Percentiles rank a stretch among this genome's conserved stretches.
These are phyloP conservation scores for Orthonyx spaldingii DNA, from an alignment of 2,113 vertebrate genomes.

Conservation along the genomic window DNA sequence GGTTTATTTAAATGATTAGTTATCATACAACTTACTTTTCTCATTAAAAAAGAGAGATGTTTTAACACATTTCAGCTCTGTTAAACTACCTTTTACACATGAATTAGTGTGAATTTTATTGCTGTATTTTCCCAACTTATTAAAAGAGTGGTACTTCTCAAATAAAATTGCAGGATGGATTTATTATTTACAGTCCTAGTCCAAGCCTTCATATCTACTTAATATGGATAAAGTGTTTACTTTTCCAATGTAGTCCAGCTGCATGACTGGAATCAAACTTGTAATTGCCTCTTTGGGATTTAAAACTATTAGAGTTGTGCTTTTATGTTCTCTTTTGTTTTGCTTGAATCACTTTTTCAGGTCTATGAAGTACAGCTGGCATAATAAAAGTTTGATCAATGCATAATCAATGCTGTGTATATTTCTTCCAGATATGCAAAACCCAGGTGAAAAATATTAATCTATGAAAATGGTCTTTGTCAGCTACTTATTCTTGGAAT, in stretches of 20 bases:
- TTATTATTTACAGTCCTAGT: constrained; percentile 69
- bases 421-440: constrained; percentile 77
- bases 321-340: constrained; percentile 81
- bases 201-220: constrained; percentile 69
- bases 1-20: constrained; percentile 36
- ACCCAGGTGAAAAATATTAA: constrained; percentile 74
- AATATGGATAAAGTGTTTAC: constrained; percentile 74
- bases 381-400: constrained; percentile 83
- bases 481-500: constrained; percentile 69
- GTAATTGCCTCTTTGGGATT: constrained; percentile 78
- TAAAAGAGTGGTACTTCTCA: constrained; percentile 65
- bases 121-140: constrained; percentile 64
- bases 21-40: not conserved
- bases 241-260: constrained; percentile 73
- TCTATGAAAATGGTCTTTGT: constrained; percentile 71
- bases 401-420: constrained; percentile 69
- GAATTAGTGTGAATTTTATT: constrained; percentile 67
- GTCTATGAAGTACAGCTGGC: constrained; percentile 79
- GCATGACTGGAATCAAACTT: constrained; percentile 76
- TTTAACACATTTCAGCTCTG: not conserved
- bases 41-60: not conserved
- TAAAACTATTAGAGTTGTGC: constrained; percentile 75
- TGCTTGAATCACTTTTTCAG: constrained; percentile 77
- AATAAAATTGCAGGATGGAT: constrained; percentile 61
- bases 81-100: constrained; percentile 33